phyloP scores from a whole-genome alignment of 2,113 vertebrate genomes.

The Ammodramus savannarum region DNA sequence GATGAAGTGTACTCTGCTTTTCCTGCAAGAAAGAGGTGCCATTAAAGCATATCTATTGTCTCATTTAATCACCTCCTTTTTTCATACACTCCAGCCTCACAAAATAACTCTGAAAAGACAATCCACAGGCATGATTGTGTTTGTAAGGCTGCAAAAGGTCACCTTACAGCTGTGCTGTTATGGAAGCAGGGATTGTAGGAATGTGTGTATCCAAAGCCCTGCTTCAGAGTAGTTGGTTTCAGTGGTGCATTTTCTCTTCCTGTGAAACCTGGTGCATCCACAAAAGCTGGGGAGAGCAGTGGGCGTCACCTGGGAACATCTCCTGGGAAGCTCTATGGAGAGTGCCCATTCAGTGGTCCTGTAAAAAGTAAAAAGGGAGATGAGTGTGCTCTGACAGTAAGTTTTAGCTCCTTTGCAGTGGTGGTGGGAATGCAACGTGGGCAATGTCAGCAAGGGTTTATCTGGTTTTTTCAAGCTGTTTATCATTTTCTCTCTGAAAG shows the following conservation, averaged over 20 bases:
- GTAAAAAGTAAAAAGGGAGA: not conserved
- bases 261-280: not conserved
- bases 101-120: constrained; percentile 50
- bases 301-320: not conserved
- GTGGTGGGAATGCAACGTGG: not conserved
- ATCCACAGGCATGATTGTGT: constrained; percentile 24
- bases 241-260: not conserved
- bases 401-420: not conserved
- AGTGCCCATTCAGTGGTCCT: not conserved
- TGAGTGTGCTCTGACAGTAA: not conserved
- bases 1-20: not conserved
- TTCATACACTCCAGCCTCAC: not conserved
- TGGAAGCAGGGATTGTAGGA: not conserved
- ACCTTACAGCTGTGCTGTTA: constrained; percentile 40
- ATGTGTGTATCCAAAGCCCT: not conserved
- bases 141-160: constrained; percentile 39
- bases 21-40: not conserved
- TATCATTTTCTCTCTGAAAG: not conserved
- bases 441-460: not conserved
- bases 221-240: not conserved
- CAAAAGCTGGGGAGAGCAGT: not conserved
- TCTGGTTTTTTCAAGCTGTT: not conserved
- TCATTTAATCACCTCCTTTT: constrained; percentile 46
- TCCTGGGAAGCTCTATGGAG: not conserved
- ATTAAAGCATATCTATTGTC: constrained; percentile 38